Percentiles rank a stretch among this genome's conserved stretches.
phyloP scores from a whole-genome alignment of 2,113 vertebrate genomes.

The Rissa tridactyla region DNA sequence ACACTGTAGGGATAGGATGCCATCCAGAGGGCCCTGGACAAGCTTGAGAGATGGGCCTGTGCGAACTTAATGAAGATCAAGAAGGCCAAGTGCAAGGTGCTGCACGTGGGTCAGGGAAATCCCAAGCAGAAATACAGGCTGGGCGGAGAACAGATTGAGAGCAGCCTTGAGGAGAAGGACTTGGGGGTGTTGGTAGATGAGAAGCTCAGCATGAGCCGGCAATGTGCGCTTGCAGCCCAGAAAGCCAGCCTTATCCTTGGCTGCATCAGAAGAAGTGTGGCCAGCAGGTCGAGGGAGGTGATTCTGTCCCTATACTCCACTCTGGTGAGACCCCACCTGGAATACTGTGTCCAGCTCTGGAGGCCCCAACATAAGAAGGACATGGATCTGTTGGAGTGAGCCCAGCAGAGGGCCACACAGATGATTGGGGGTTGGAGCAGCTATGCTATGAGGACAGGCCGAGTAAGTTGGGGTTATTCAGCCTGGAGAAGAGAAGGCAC shows the following conservation, averaged over 20 bases:
- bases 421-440: too few relatives aligned
- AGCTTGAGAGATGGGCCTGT: neutral
- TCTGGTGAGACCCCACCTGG: neutral
- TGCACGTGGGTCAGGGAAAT: neutral
- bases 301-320: neutral
- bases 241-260: neutral
- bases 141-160: neutral
- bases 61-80: neutral
- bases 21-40: neutral
- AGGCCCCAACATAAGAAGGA: neutral
- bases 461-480: neutral
- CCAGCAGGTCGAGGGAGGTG: neutral
- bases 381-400: neutral
- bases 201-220: neutral
- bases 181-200: neutral
- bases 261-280: neutral
- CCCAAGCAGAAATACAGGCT: neutral
- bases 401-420: neutral
- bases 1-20: neutral
- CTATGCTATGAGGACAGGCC: too few relatives aligned
- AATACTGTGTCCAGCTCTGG: neutral
- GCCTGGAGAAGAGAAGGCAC: neutral
- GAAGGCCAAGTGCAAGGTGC: neutral
- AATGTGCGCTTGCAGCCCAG: neutral
- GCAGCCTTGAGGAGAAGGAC: neutral